These are phyloP conservation scores for Rhynchomys soricoides DNA, from an alignment of 2,113 vertebrate species.

Conservation along the genomic window DNA sequence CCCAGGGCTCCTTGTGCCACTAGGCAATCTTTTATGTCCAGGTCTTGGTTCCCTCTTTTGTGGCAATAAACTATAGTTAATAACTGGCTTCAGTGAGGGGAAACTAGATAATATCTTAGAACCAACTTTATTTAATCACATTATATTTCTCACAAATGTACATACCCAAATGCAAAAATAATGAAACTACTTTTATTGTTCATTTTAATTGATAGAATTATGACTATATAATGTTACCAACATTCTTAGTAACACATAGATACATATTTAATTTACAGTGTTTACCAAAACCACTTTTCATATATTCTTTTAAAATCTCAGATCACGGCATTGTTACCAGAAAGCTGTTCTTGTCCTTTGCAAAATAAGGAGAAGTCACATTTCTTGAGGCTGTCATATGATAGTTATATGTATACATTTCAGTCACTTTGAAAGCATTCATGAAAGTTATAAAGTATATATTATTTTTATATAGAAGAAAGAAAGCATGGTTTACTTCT, in stretches of 20 bases:
- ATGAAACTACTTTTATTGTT: conserved; percentile 23
- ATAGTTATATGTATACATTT: conserved; percentile 42
- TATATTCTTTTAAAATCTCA: conserved; percentile 32
- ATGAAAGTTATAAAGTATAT: conserved; percentile 16
- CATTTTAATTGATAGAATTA: conserved; percentile 23
- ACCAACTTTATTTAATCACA: conserved; percentile 46
- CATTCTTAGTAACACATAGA: conserved; percentile 27
- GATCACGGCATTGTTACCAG: background rate
- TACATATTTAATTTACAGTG: conserved; percentile 49
- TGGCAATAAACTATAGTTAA: conserved; percentile 37
- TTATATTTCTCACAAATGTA: conserved; percentile 18
- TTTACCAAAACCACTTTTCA: conserved; percentile 38
- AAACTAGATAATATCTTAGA: conserved; percentile 30
- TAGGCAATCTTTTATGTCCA: conserved; percentile 13
- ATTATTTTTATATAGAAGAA: conserved; percentile 48
- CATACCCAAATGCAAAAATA: conserved; percentile 42
- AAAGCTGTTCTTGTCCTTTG: conserved; percentile 38
- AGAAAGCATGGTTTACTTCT: conserved; percentile 4
- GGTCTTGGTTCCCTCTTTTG: conserved; percentile 1
- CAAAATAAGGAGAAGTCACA: conserved; percentile 33
- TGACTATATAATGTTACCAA: conserved; percentile 27
- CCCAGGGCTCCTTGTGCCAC: background rate
- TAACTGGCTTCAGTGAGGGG: conserved; percentile 1
- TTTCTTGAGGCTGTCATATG: conserved; percentile 17
- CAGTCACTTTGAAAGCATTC: conserved; percentile 60